A percentile compares a stretch with the other conserved stretches of the same genome.
Conservation (phyloP, 2,888 invertebrate species). For the Hypomecis atomaria region DNA sequence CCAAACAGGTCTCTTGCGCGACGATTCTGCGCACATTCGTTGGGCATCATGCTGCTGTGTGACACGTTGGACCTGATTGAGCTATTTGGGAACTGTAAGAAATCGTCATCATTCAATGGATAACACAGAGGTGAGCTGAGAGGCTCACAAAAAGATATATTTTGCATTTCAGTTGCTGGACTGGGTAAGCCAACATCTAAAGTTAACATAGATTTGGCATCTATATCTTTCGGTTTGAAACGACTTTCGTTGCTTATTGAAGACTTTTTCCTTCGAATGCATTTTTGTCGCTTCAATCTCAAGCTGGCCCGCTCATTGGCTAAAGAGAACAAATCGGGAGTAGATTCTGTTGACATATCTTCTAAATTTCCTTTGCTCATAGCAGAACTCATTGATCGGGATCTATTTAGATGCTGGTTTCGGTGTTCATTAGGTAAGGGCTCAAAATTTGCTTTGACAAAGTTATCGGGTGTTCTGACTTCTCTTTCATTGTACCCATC, state of each 20-base stretch:
- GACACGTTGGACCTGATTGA: constrained; percentile 71
- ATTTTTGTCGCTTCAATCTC: constrained; percentile 82
- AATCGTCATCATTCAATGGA: constrained; percentile 50
- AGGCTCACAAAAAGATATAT: constrained; percentile 67
- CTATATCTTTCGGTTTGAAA: constrained; percentile 57
- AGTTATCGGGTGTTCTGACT: constrained; percentile 75
- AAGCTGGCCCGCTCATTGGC: constrained; percentile 62
- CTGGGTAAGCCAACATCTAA: constrained; percentile 78
- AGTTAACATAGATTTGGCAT: constrained; percentile 64
- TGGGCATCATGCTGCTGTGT: constrained; percentile 73
- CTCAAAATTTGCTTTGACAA: constrained; percentile 49
- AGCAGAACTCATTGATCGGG: constrained; percentile 70
- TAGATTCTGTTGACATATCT: constrained; percentile 66
- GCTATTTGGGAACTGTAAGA: constrained; percentile 47
- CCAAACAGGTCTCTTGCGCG: constrained; percentile 73
- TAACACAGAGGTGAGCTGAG: constrained; percentile 60
- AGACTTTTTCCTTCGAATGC: constrained; percentile 83
- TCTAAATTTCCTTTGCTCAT: constrained; percentile 58
- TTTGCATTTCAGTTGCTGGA: constrained; percentile 68
- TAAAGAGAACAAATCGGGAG: constrained; percentile 67
- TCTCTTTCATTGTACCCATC: constrained; percentile 81
- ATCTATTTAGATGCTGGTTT: constrained; percentile 60
- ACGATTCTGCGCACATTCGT: constrained; percentile 60
- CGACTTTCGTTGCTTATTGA: constrained; percentile 74
- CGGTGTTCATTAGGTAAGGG: constrained; percentile 41